These are phyloP conservation scores for Eutolmus rufibarbis DNA, from an alignment of 2,888 invertebrate genomes.

Conservation along the genomic window DNA sequence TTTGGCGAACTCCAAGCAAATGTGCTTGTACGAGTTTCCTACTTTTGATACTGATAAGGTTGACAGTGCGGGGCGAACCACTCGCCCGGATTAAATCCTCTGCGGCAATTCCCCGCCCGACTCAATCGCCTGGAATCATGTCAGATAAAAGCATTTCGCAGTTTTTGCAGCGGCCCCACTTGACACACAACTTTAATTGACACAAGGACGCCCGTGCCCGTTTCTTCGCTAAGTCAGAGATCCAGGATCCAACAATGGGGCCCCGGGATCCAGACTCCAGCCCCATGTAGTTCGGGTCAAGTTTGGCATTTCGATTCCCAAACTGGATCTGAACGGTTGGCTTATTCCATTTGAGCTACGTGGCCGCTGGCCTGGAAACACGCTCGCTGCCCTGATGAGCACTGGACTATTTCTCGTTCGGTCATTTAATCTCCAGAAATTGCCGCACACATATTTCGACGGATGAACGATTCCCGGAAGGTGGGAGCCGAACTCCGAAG, in stretches of 20 bases:
- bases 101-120: conserved; percentile 44
- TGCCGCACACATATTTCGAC: neutral
- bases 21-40: conserved; percentile 32
- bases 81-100: conserved; percentile 42
- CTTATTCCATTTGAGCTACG: conserved; percentile 5
- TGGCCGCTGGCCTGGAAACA: conserved; percentile 1
- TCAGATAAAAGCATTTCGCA: conserved; percentile 46
- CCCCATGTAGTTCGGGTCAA: neutral
- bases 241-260: neutral
- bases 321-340: conserved; percentile 10
- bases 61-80: conserved; percentile 39
- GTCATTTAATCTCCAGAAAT: neutral
- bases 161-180: conserved; percentile 20
- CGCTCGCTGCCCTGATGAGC: neutral
- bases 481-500: neutral
- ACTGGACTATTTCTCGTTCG: neutral
- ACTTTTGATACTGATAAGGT: conserved; percentile 34
- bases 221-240: neutral
- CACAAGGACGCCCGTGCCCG: neutral
- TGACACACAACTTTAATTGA: conserved; percentile 18
- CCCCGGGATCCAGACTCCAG: neutral
- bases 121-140: conserved; percentile 48
- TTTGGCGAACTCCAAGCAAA: conserved; percentile 24
- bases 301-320: conserved; percentile 23
- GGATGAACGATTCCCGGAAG: neutral